These are phyloP conservation scores for Lordiphosa andalusiaca DNA, from an alignment of 2,888 invertebrate genomes.

Conservation along the genomic window DNA sequence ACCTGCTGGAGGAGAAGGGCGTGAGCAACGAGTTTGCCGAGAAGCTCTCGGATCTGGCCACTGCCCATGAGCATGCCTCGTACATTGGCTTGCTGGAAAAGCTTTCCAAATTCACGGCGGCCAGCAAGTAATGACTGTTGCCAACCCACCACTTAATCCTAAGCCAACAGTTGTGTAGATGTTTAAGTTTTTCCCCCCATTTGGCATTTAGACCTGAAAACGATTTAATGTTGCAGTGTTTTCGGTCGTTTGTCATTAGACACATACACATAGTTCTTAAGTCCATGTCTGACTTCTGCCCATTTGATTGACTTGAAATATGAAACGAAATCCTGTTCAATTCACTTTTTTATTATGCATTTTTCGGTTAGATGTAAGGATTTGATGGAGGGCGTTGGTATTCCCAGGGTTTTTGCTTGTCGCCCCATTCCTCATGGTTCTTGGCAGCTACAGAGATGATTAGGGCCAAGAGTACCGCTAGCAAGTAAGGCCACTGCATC, in stretches of 20 bases:
- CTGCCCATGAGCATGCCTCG: slow-evolving; percentile 94
- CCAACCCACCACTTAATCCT: slow-evolving; percentile 32
- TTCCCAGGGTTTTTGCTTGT: slow-evolving; percentile 16
- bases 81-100: slow-evolving; percentile 93
- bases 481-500: slow-evolving; percentile 40
- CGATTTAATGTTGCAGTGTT: slow-evolving; percentile 42
- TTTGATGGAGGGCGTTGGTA: slow-evolving; percentile 6
- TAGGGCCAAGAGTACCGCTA: slow-evolving; percentile 33
- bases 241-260: slow-evolving; percentile 30
- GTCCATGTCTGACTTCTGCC: slow-evolving; percentile 25
- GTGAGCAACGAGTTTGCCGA: slow-evolving; percentile 95
- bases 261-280: slow-evolving; percentile 12
- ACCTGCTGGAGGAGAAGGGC: slow-evolving; percentile 97
- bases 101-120: slow-evolving; percentile 90
- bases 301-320: slow-evolving; percentile 1
- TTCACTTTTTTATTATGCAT: neutral
- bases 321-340: neutral
- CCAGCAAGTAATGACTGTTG: slow-evolving; percentile 77
- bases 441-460: slow-evolving; percentile 28
- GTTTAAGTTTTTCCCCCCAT: slow-evolving; percentile 45
- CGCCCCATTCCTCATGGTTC: slow-evolving; percentile 26
- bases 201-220: slow-evolving; percentile 24
- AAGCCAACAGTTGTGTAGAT: slow-evolving; percentile 51
- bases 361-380: neutral
- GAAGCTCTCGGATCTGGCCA: slow-evolving; percentile 92